Base-by-base conservation (phyloP, 2,888 invertebrate genomes). In the Drosophila kanekoi region DNA sequence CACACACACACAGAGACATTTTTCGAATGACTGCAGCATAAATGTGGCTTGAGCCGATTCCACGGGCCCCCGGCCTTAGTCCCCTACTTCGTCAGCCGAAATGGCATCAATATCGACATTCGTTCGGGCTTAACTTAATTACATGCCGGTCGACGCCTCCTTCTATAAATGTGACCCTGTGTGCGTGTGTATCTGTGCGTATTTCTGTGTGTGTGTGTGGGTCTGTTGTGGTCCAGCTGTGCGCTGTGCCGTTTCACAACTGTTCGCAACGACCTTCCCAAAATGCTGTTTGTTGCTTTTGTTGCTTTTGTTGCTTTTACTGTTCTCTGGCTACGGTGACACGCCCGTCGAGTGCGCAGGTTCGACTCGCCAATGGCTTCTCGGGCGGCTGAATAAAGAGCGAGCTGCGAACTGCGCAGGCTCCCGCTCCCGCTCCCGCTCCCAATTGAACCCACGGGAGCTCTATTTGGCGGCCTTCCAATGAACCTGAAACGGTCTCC, bases 271-370 rank as follows among this genome's bases (percentile, higher is more conserved):
- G 83, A 83, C 83, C 83, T 83, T 84, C 85, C 81, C 79, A 68
- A 84, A 84, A 84, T 70, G 69, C 57, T 72, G 79, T 44, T 58
- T 60, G 49, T 60, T 58, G 67, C 41, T 58, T 13, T 37, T 57
- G 35, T 32, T 59, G 45, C 41, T 69, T 72, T 54, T 77, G 44
- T 63, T 65, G 44, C 33, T 38, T 35, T 35, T 10, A 35, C 16
- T 51, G 16, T 37, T 51, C 45, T 64, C 64, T 65, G 54, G 52
- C 62, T 76, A 77, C 81, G 79, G 82, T 70, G 89, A 88, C 87
- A 87, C 87, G 87, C 87, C 87, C 88, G 88, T 78, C 63, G 20
- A 84, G 37, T 87, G 87, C 87, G 87, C 87, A 88, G 80, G 77
- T 66, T 69, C 76, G 23, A n/a, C 41, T 35, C 49, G 11, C 28